Base-by-base conservation (phyloP, 2,888 invertebrate species). In the Willowsia nigromaculata region DNA sequence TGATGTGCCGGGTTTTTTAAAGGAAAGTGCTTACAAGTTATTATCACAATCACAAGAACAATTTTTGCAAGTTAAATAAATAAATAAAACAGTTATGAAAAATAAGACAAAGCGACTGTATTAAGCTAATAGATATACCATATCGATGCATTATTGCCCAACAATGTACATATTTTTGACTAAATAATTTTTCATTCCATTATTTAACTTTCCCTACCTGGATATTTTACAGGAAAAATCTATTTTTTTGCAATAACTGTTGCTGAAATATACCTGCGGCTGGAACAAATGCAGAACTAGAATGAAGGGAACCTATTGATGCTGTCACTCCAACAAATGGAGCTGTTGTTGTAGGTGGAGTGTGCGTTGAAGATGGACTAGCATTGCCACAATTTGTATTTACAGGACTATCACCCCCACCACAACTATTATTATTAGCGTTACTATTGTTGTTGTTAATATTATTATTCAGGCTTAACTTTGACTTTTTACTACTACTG, bases 211-310 rank as follows among this genome's bases (percentile, higher is more conserved):
- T 76, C 43, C 40, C 37, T 7, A 53, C 22, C n/a, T n/a, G 15
- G 15, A 40, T 25, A 27, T 43, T 33, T 59, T 65, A 88, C 0
- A 90, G 65, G 43, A 90, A 90, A 53, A 90, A 90, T 13, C 90
- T 43, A 85, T 90, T 90, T 85, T 88, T 90, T 68, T 90, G 90
- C 6, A 88, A 50, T 33, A 85, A 59, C 47, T 90, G 90, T 30
- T 88, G 88, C 53, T 88, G 88, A 53, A 88, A 84, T 27, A 88
- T 83, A 18, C 84, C 88, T 22, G 88, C 90, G 13, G 90, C 90
- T 33, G 90, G 90, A 74, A 78, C 90, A 85, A 90, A 90, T 5
- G 90, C 90, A 18, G 90, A 90, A 82, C 65, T 88, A 62, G 62
- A 50, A 78, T 90, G 90, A 74, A 85, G 76, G 22, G 84, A 84